Evolutionary conservation across 1,140 invertebrate genomes (phyloP).

Genomic region (Drosophila lacertosa): DNA sequence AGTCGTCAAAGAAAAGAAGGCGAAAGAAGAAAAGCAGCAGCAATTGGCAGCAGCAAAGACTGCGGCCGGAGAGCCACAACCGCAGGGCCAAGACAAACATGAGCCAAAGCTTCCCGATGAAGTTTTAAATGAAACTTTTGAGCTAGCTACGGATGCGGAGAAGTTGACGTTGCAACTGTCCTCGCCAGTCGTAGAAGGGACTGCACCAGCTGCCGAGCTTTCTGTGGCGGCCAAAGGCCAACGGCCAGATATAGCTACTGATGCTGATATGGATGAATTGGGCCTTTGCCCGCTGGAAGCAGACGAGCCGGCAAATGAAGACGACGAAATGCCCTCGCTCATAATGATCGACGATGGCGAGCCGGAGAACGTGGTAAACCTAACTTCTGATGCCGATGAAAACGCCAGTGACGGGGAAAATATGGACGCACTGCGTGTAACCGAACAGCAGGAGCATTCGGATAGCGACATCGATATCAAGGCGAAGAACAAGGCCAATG

Average conservation of each 20-base stretch:
- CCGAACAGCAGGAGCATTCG: background rate
- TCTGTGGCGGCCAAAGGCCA: no score
- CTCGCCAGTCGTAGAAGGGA: no score
- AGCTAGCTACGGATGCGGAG: background rate
- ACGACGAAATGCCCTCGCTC: slow-evolving; percentile 54
- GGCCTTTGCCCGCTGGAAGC: slow-evolving; percentile 39
- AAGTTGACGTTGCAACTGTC: no score
- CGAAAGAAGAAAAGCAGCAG: background rate
- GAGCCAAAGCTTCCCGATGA: background rate
- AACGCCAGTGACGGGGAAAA: background rate
- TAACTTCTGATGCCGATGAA: slow-evolving; percentile 52
- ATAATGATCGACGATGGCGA: slow-evolving; percentile 48
- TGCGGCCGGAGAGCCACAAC: no score
- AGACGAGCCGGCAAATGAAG: slow-evolving; percentile 12
- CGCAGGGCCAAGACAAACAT: no score
- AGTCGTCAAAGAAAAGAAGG: background rate
- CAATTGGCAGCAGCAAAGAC: background rate
- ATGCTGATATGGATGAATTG: slow-evolving; percentile 42
- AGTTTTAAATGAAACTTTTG: background rate
- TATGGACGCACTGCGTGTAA: background rate
- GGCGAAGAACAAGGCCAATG: slow-evolving; percentile 8
- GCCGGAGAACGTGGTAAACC: slow-evolving; percentile 25
- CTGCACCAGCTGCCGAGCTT: no score
- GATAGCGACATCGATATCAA: slow-evolving; percentile 9
- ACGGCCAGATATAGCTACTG: no score